Evolutionary conservation across 2,888 invertebrate genomes (phyloP).

Genomic region (Zelleria hepariella): DNA sequence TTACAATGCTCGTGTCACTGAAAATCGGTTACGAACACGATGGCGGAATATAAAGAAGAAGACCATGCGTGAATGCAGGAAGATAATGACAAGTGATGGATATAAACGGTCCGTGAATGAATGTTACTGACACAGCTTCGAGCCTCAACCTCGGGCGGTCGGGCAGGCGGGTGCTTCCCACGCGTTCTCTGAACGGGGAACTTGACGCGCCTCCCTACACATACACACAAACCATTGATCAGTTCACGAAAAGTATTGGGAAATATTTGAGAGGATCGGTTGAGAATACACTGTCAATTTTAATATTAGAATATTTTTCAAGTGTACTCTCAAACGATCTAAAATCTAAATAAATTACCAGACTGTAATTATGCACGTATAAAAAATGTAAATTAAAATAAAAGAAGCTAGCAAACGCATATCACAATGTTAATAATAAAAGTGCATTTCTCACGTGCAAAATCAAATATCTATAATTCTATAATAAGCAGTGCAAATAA

Average conservation of each 20-base stretch:
- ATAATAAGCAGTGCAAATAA: slow-evolving; percentile 64
- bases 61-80: not conserved
- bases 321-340: no score
- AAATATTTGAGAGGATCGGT: not conserved
- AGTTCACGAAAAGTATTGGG: not conserved
- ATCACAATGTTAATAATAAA: slow-evolving; percentile 29
- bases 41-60: not conserved
- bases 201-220: slow-evolving; percentile 73
- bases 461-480: slow-evolving; percentile 37
- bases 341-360: not conserved
- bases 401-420: slow-evolving; percentile 56
- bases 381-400: slow-evolving; percentile 17
- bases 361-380: no score
- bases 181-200: slow-evolving; percentile 90
- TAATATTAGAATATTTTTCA: no score
- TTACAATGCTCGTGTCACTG: not conserved
- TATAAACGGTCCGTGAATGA: slow-evolving; percentile 12
- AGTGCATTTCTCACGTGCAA: slow-evolving; percentile 54
- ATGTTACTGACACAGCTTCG: slow-evolving; percentile 68
- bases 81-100: not conserved
- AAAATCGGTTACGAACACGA: not conserved
- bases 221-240: slow-evolving; percentile 8
- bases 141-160: slow-evolving; percentile 93
- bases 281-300: not conserved
- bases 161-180: slow-evolving; percentile 89